Percentiles rank a stretch among this genome's conserved stretches.
These are phyloP conservation scores for Trissolcus brochymenae DNA, from an alignment of 2,888 invertebrate species.

Conservation along the genomic window DNA sequence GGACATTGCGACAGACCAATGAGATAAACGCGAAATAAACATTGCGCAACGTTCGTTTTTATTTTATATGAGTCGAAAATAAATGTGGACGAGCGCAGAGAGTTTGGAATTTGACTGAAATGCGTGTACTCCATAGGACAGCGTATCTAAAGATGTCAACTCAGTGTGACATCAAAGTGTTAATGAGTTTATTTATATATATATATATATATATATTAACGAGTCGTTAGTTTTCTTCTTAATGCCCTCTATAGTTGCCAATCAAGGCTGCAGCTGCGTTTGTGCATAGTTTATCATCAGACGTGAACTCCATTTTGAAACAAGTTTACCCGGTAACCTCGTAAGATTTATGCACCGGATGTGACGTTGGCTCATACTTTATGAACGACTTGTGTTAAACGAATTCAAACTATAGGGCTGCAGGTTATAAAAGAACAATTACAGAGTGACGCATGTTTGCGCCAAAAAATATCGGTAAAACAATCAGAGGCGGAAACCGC, in stretches of 20 bases:
- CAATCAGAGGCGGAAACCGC: conserved; percentile 1
- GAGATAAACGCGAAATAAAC: neutral
- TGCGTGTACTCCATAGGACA: neutral
- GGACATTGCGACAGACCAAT: no score
- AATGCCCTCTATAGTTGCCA: conserved; percentile 44
- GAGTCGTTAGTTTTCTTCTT: conserved; percentile 64
- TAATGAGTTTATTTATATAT: conserved; percentile 62
- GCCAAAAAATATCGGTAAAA: conserved; percentile 17
- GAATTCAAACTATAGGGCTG: conserved; percentile 48
- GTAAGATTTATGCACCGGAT: conserved; percentile 75
- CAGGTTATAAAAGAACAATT: conserved; percentile 17
- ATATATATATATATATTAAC: conserved; percentile 64
- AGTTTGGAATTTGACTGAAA: conserved; percentile 9
- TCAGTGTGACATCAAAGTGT: conserved; percentile 30
- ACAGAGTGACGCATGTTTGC: conserved; percentile 11
- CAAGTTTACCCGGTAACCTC: conserved; percentile 58
- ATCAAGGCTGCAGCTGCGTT: conserved; percentile 49
- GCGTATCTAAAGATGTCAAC: conserved; percentile 25
- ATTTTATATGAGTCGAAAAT: neutral
- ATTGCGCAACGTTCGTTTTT: neutral
- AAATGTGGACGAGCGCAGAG: conserved; percentile 1
- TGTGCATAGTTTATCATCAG: conserved; percentile 43
- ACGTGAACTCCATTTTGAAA: conserved; percentile 53
- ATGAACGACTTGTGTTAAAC: conserved; percentile 68
- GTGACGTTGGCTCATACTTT: conserved; percentile 71